These are phyloP conservation scores for Corydoras maculifer DNA, from an alignment of 2,113 vertebrate genomes.

Conservation along the genomic window DNA sequence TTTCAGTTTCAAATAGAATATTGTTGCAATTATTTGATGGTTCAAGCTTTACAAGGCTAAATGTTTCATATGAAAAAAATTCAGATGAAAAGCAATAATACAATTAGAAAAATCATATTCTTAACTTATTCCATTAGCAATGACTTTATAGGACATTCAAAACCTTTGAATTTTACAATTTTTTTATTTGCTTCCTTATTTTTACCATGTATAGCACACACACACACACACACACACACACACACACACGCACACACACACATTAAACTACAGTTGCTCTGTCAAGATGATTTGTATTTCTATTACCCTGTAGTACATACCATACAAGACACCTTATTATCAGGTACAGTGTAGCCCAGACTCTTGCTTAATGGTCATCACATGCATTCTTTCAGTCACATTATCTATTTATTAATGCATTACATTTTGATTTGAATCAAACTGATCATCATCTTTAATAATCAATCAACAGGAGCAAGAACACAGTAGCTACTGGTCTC, in stretches of 20 bases:
- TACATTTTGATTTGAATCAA: conserved; percentile 55
- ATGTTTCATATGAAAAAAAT: too few relatives aligned
- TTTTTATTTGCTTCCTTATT: too few relatives aligned
- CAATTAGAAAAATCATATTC: too few relatives aligned
- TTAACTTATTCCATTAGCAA: too few relatives aligned
- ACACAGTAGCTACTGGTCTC: conserved; percentile 82
- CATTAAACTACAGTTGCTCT: background rate
- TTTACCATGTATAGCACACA: conserved; percentile 2
- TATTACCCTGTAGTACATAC: too few relatives aligned
- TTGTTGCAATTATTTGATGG: too few relatives aligned
- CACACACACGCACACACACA: conserved; percentile 7
- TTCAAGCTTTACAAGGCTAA: too few relatives aligned
- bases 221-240: background rate
- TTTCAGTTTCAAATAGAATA: too few relatives aligned
- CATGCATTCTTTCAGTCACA: conserved; percentile 66
- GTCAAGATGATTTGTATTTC: too few relatives aligned
- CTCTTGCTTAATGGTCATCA: conserved; percentile 66
- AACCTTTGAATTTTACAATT: too few relatives aligned
- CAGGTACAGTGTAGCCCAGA: conserved; percentile 69
- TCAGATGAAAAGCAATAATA: too few relatives aligned
- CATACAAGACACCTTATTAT: conserved; percentile 41
- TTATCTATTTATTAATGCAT: conserved; percentile 62
- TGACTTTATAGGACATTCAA: too few relatives aligned
- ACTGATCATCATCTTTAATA: conserved; percentile 67
- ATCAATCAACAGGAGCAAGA: conserved; percentile 75